Base-by-base conservation (phyloP, 2,113 vertebrate genomes). In the Paraplagusia blochii region DNA sequence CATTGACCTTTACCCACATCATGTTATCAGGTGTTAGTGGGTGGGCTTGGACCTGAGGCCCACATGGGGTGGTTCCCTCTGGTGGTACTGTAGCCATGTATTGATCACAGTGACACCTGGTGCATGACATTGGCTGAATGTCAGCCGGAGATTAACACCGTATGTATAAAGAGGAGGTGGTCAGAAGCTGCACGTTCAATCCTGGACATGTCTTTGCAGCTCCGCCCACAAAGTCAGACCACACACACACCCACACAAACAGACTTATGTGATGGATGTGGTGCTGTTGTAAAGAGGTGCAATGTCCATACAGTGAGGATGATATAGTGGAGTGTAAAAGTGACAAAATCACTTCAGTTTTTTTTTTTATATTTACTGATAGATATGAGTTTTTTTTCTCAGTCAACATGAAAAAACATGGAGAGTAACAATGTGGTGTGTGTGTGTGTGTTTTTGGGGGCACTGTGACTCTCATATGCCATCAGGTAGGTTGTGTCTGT, bases 1-100 rank as follows among this genome's bases (percentile, higher is more conserved):
- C 0, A 12, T 53, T 79, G 63, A 82, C 79, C 79, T 82, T 82
- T 78, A 74, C 70, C 17, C 12, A 44, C 52, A 70, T 72, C 58
- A 57, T 62, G 49, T 74, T 18, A 18, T 65, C 50, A 53, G 65
- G 49, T 43, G 11, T 45, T 33, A 19, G 36, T 39, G 54, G 15
- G 5, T 18, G 46, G n/a, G 14, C n/a, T 53, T 53, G 34, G 42
- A 63, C 38, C 8, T 29, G 9, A 38, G 46, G 17, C 35, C 53
- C 72, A 53, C 17, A 47, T 64, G 44, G 58, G 51, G 51, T 74
- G 66, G 62, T 12, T 46, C 22, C 22, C 3, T 29, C 22, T n/a
- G 22, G 22, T 29, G 22, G 6, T 29, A 29, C 22, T 29, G 18
- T 40, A 46, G 40, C 54, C 42, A 44, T 18, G 63, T 59, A 75